Base-by-base conservation (phyloP, 1,140 invertebrate species). In the Trichonephila clavata region DNA sequence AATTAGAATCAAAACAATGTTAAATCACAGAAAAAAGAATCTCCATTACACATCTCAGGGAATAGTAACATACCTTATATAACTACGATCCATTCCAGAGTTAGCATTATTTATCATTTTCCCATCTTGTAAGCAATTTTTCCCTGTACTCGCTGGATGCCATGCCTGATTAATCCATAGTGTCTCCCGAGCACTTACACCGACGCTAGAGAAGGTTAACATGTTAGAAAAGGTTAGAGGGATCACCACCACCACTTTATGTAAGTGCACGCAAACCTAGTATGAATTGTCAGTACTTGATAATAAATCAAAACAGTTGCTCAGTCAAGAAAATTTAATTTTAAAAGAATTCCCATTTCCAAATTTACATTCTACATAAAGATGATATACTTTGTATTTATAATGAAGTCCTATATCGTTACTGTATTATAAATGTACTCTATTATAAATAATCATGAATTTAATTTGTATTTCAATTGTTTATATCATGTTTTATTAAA, bases 101-200 rank as follows among this genome's bases (percentile, higher is more conserved):
- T 90, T 86, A 71, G 84, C n/a, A 81, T 97, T 95, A 94, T 97
- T 97, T 8, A 97, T 95, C 18, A 97, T 95, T 94, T 97, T 97
- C 0, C 96, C 97, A 94, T 97, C 96, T 43, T 96, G 96, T 88
- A 96, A 95, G 80, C 97, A 97, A 94, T 97, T 97, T 60, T 96
- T 97, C 90, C 97, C 97, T 0, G 96, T 59, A 93, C 91, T 89
- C 10, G 90, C 96, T 4, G 97, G 96, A 94, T 97, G 96, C 97
- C 97, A 98, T 13, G 97, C 97, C 43, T 97, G 96, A 95, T 98
- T 97, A 91, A 98, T 97, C 97, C 97, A 98, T 27, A 98, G 95
- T 63, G 97, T 97, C 90, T 97, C 97, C 95, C 97, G 97, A 90
- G 97, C 97, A 94, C 95, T 95, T 14, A 95, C 94, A 65, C 94